These are phyloP conservation scores for Cordilura impudica DNA, from an alignment of 2,888 invertebrate genomes.

Conservation along the genomic window DNA sequence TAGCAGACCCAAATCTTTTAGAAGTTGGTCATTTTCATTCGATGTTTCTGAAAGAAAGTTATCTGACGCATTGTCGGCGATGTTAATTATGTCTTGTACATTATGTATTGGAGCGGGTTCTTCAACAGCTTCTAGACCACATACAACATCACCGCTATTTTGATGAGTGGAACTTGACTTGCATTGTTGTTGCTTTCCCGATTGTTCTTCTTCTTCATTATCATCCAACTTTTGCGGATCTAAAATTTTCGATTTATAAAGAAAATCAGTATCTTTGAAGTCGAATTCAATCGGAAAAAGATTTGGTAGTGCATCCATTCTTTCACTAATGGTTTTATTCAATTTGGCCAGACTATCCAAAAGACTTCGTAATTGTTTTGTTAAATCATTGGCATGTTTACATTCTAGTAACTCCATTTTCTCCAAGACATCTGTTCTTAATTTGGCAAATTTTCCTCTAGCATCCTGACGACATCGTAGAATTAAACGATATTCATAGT, in stretches of 20 bases:
- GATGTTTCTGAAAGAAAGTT: not conserved
- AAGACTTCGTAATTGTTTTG: slow-evolving; percentile 89
- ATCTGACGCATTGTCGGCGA: slow-evolving; percentile 39
- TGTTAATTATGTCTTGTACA: slow-evolving; percentile 57
- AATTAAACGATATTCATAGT: slow-evolving; percentile 98
- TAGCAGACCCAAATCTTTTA: slow-evolving; percentile 81
- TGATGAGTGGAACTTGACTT: not conserved
- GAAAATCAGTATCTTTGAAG: slow-evolving; percentile 93
- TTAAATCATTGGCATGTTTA: slow-evolving; percentile 98
- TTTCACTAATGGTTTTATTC: slow-evolving; percentile 84
- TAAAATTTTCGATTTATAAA: slow-evolving; percentile 82
- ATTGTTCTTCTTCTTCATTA: slow-evolving; percentile 68
- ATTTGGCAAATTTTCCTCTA: slow-evolving; percentile 88
- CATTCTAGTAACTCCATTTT: slow-evolving; percentile 98
- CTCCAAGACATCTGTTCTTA: slow-evolving; percentile 94
- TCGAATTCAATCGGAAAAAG: slow-evolving; percentile 98
- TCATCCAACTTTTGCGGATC: slow-evolving; percentile 75
- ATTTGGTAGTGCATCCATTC: slow-evolving; percentile 85
- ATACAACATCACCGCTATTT: slow-evolving; percentile 62
- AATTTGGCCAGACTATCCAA: slow-evolving; percentile 89
- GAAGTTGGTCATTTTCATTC: slow-evolving; percentile 70
- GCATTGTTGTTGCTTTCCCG: not conserved
- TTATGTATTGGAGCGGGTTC: slow-evolving; percentile 71
- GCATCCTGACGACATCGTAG: slow-evolving; percentile 98
- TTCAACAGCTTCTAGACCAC: slow-evolving; percentile 73